A percentile compares a stretch with the other conserved stretches of the same genome.
Conservation (phyloP, 1,140 invertebrate genomes). For the Lutraria rhynchaena region DNA sequence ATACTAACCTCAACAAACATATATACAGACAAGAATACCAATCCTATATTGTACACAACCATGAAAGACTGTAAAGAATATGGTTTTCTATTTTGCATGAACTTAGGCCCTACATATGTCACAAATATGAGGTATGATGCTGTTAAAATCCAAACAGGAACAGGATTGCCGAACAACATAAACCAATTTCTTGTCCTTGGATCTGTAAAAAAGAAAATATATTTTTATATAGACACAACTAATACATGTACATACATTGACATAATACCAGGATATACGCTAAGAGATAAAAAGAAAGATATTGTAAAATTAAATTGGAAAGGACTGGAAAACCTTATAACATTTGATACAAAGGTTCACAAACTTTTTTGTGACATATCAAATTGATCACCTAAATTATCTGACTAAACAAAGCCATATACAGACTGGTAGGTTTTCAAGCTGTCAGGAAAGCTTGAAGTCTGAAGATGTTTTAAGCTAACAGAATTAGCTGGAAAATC, state of each 20-base stretch:
- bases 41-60: slow-evolving; percentile 92
- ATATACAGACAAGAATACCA: slow-evolving; percentile 92
- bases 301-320: neutral
- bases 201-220: slow-evolving; percentile 76
- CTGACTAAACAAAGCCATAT: no score
- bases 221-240: neutral
- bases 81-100: slow-evolving; percentile 94
- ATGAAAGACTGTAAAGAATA: slow-evolving; percentile 90
- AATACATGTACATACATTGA: neutral
- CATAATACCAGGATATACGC: neutral
- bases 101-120: slow-evolving; percentile 86
- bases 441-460: no score
- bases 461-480: no score
- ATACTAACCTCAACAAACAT: slow-evolving; percentile 82
- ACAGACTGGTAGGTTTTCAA: no score
- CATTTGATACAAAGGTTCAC: no score
- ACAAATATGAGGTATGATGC: slow-evolving; percentile 81
- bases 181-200: slow-evolving; percentile 83
- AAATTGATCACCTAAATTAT: no score
- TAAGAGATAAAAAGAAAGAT: neutral
- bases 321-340: neutral
- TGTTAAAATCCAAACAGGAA: slow-evolving; percentile 82
- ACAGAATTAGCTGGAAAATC: no score
- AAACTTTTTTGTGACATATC: neutral
- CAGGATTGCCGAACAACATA: slow-evolving; percentile 80